Evolutionary conservation across 2,888 invertebrate species (phyloP).

Genomic region (Eristalis arbustorum): DNA sequence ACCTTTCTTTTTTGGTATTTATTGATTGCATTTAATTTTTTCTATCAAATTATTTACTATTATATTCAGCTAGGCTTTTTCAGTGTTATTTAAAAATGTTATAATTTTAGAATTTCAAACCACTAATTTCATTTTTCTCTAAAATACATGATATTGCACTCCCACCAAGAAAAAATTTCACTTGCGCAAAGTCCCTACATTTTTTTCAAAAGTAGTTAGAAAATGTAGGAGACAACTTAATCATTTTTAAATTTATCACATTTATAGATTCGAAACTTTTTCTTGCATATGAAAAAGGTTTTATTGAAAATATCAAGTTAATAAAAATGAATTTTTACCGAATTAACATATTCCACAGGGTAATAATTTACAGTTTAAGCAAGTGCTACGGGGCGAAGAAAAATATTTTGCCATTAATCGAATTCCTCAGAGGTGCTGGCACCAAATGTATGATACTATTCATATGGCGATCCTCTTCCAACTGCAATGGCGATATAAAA

Average conservation of each 20-base stretch:
- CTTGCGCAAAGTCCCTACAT: conserved; percentile 67
- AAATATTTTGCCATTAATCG: conserved; percentile 70
- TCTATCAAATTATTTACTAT: conserved; percentile 14
- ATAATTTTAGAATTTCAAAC: neutral
- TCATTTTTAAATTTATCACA: neutral
- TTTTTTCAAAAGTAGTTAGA: conserved; percentile 44
- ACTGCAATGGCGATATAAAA: conserved; percentile 36
- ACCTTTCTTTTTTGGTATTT: conserved; percentile 13
- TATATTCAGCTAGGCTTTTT: neutral
- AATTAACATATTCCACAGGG: conserved; percentile 25
- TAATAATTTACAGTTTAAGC: conserved; percentile 28
- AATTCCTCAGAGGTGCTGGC: conserved; percentile 68
- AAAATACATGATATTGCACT: conserved; percentile 47
- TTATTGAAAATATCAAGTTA: neutral
- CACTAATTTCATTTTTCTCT: conserved; percentile 20
- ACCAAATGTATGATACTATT: conserved; percentile 36
- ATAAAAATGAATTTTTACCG: conserved; percentile 33
- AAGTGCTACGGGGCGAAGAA: conserved; percentile 39
- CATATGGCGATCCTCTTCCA: conserved; percentile 57
- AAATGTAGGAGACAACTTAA: conserved; percentile 40
- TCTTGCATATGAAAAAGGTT: neutral
- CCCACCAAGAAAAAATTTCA: conserved; percentile 67
- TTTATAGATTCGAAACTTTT: neutral
- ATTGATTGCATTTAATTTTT: conserved; percentile 50
- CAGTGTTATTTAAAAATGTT: neutral